phyloP scores from a whole-genome alignment of 2,797 vertebrate species.

The Discoglossus pictus region DNA sequence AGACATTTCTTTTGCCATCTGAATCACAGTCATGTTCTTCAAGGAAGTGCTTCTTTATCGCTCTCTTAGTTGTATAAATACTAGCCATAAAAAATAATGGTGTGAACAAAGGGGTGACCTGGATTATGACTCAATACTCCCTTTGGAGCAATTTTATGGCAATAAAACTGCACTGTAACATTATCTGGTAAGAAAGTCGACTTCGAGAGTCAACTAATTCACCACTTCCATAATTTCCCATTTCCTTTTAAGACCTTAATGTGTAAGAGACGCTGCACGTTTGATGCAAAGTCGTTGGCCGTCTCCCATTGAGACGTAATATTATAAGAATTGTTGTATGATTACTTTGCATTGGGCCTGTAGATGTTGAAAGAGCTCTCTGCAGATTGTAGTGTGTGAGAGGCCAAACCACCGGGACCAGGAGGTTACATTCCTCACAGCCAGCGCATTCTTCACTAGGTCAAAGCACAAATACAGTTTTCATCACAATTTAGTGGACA shows the following conservation, averaged over 20 bases:
- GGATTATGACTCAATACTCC: too few species aligned
- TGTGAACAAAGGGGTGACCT: too few species aligned
- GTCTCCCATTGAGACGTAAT: neutral
- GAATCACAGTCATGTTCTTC: too few species aligned
- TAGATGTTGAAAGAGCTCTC: neutral
- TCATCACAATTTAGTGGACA: conserved; percentile 7
- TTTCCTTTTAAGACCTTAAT: conserved; percentile 4
- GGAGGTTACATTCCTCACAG: conserved; percentile 24
- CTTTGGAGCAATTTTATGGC: too few species aligned
- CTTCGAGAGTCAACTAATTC: neutral
- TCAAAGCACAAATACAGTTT: conserved; percentile 14
- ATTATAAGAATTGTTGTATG: conserved; percentile 6
- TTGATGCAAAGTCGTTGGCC: neutral
- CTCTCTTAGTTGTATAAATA: too few species aligned
- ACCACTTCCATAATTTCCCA: conserved; percentile 4
- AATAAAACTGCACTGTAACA: conserved; percentile 26
- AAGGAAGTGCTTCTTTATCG: too few species aligned
- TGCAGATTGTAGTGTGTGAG: conserved; percentile 7
- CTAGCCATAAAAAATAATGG: too few species aligned
- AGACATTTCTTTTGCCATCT: too few species aligned
- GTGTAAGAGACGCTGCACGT: neutral
- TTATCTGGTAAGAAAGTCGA: neutral
- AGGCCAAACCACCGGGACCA: conserved; percentile 10
- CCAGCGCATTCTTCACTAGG: conserved; percentile 10
- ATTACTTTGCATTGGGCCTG: conserved; percentile 1